phyloP scores from a whole-genome alignment of 2,797 vertebrate genomes.

The Megalops cyprinoides region DNA sequence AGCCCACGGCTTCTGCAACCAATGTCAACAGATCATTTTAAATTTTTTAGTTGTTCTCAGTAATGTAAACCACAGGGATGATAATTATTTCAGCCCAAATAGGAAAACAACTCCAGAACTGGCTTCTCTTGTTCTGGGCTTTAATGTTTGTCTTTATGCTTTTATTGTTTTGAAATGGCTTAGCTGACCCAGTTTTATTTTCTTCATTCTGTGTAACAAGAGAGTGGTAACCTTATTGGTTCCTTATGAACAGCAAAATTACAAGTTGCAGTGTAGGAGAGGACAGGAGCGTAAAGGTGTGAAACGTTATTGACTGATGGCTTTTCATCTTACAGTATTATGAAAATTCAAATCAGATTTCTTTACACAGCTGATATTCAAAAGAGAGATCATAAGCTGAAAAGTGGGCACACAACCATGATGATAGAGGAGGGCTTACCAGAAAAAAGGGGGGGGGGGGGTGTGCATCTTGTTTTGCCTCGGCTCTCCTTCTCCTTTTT shows the following conservation, averaged over 20 bases:
- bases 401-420: background rate
- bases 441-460: background rate
- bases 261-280: constrained; percentile 48
- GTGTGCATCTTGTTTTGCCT: background rate
- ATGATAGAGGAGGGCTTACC: background rate
- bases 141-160: background rate
- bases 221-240: background rate
- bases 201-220: background rate
- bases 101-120: background rate
- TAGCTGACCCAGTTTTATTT: background rate
- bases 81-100: background rate
- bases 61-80: background rate
- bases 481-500: background rate
- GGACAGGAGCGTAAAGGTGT: constrained; percentile 21
- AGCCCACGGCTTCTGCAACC: background rate
- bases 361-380: constrained; percentile 27
- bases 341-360: constrained; percentile 55
- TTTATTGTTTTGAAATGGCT: background rate
- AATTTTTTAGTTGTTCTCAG: background rate
- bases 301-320: constrained; percentile 62
- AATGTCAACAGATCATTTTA: background rate
- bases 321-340: constrained; percentile 43
- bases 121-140: background rate
- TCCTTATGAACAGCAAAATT: constrained; percentile 39
- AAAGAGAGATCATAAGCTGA: background rate